Evolutionary conservation across 1,140 invertebrate genomes (phyloP).

Genomic region (Drosophila erecta): DNA sequence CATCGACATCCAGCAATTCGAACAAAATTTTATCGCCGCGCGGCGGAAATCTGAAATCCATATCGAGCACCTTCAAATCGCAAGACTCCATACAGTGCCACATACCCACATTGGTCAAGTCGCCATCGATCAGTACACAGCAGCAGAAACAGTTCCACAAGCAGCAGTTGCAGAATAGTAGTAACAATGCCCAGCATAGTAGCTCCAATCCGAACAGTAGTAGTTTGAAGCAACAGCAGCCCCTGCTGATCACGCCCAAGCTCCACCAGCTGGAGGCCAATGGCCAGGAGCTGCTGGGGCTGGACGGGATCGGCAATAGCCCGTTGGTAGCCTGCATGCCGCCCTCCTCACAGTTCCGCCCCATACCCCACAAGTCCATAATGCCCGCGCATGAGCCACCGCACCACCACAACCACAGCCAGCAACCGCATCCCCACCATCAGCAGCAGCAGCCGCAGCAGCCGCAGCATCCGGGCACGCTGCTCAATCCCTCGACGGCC

Average conservation of each 20-base stretch:
- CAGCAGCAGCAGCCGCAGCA: slow-evolving; percentile 33
- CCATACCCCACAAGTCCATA: slow-evolving; percentile 83
- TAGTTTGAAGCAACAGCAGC: slow-evolving; percentile 81
- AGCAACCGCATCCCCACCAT: slow-evolving; percentile 24
- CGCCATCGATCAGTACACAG: slow-evolving; percentile 82
- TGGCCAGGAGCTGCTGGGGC: slow-evolving; percentile 68
- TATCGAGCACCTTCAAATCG: slow-evolving; percentile 84
- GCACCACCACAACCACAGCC: slow-evolving; percentile 29
- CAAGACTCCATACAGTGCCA: slow-evolving; percentile 84
- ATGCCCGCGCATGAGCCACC: slow-evolving; percentile 70
- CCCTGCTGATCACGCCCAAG: slow-evolving; percentile 79
- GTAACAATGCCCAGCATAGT: slow-evolving; percentile 33
- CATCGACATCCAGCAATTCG: slow-evolving; percentile 55
- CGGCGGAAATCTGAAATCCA: slow-evolving; percentile 81
- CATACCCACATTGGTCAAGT: slow-evolving; percentile 83
- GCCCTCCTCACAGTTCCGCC: slow-evolving; percentile 84
- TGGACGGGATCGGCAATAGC: slow-evolving; percentile 72
- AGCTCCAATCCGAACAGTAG: slow-evolving; percentile 58
- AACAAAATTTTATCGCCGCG: slow-evolving; percentile 82
- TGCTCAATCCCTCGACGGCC: slow-evolving; percentile 80
- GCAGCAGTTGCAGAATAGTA: slow-evolving; percentile 58
- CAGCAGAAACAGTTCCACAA: slow-evolving; percentile 80
- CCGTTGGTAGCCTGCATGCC: slow-evolving; percentile 83
- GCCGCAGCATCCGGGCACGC: slow-evolving; percentile 39
- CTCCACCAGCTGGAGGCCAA: slow-evolving; percentile 73